Base-by-base conservation (phyloP, 1,140 invertebrate genomes). In the Chymomyza costata region DNA sequence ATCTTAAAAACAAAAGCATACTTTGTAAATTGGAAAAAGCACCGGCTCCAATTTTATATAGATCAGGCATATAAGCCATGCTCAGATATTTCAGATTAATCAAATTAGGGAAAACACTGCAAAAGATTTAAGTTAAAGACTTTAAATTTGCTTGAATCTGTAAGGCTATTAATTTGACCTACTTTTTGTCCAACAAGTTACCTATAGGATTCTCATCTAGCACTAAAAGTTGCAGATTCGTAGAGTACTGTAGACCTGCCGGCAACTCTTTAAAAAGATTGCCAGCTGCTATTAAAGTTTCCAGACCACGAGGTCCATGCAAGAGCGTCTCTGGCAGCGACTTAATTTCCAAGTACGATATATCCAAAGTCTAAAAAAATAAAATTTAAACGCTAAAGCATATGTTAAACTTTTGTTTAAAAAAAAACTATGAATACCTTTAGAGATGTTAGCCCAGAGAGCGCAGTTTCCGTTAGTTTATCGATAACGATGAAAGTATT, bases 191-290 rank as follows among this genome's bases (percentile, higher is more conserved):
- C 35, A 85, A 83, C 6, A 92, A 67, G 35, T 83, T 80, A 7
- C 80, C 69, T 35, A 94, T 90, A 0, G 90, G 91, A 85, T 93
- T 94, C 32, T 90, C 89, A 63, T 92, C 90, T 3, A 95, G 65
- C 25, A 88, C 88, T 0, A 95, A 80, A 10, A 82, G 88, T 18
- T 90, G 81, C 25, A 95, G 80, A 17, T 87, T 87, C 30, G 86
- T 86, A 0, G 89, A 88, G 38, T 90, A 87, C 2, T 86, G 84
- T 1, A 95, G 66, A n/a, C 88, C 87, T 2, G 86, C 69, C 0
- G 93, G 93, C 1, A 93, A 67, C 8, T 84, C 68, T 0, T 67
- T 78, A 5, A 95, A 89, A 5, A 87, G 54, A 84, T 95, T 95
- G 48, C 90, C 89, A n/a, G 89, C 89, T 18, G 94, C 71, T 70